Evolutionary conservation across 2,113 vertebrate genomes (phyloP).

Genomic region (Dipodomys ordii): DNA sequence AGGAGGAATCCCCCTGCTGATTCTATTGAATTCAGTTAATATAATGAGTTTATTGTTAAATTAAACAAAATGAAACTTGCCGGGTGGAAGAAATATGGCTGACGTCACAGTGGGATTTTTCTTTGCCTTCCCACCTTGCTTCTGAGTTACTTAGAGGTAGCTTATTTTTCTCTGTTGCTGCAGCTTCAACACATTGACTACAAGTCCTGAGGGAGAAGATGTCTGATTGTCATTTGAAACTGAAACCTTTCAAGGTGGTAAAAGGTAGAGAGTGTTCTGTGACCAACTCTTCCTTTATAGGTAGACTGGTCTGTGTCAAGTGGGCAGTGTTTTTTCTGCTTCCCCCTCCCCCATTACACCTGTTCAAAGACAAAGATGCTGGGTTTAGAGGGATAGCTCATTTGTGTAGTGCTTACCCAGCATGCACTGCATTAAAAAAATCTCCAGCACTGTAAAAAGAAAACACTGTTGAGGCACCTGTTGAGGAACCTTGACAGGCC

Average conservation of each 20-base stretch:
- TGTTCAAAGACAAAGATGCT: neutral
- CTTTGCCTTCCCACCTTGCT: constrained; percentile 32
- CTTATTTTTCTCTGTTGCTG: neutral
- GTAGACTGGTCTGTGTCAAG: rapidly evolving
- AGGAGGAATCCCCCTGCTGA: constrained; percentile 84
- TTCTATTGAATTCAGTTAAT: constrained; percentile 86
- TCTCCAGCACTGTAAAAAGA: neutral
- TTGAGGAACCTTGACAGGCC: neutral
- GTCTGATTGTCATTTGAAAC: neutral
- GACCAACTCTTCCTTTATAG: neutral
- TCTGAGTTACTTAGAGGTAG: neutral
- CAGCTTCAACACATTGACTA: neutral
- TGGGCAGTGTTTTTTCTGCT: neutral
- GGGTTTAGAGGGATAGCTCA: too few species aligned
- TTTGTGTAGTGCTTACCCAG: neutral
- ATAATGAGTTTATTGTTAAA: constrained; percentile 87
- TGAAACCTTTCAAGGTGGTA: neutral
- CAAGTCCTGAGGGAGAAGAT: neutral
- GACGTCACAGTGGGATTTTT: constrained; percentile 60
- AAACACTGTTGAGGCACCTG: neutral
- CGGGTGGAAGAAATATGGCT: constrained; percentile 78
- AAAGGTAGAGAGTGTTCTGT: neutral
- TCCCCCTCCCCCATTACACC: neutral
- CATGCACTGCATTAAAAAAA: too few species aligned
- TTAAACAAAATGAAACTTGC: constrained; percentile 84